phyloP scores from a whole-genome alignment of 2,888 invertebrate genomes.

The Cynaeus angustus region DNA sequence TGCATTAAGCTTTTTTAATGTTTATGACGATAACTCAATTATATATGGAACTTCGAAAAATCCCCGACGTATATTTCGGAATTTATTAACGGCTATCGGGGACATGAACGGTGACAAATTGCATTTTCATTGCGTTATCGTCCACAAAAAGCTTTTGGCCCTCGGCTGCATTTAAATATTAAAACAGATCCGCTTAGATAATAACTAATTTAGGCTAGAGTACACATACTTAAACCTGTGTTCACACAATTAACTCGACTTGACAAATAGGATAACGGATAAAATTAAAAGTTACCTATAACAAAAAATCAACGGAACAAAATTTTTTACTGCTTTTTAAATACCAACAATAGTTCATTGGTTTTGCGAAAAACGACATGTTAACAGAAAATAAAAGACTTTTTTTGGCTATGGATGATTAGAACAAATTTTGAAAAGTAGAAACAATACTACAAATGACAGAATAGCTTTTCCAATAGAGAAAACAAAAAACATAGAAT shows the following conservation, averaged over 20 bases:
- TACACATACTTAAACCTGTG: conserved; percentile 21
- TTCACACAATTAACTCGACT: conserved; percentile 23
- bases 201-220: conserved; percentile 19
- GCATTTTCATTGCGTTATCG: conserved; percentile 21
- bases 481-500: no score
- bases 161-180: conserved; percentile 9
- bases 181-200: conserved; percentile 35
- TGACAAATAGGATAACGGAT: no score
- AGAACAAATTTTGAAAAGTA: no score
- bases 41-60: conserved; percentile 13
- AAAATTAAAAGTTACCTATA: no score
- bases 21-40: conserved; percentile 19
- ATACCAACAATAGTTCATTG: no score
- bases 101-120: conserved; percentile 11
- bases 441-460: no score
- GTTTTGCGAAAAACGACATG: no score
- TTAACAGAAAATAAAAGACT: no score
- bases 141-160: conserved; percentile 14
- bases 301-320: no score
- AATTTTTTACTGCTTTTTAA: no score
- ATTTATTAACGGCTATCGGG: conserved; percentile 23
- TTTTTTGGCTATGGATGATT: no score
- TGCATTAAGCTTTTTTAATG: conserved; percentile 23
- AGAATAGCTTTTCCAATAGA: no score
- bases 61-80: conserved; percentile 5